Evolutionary conservation across 2,888 invertebrate species (phyloP).

Genomic region (Habroteleia sp.): DNA sequence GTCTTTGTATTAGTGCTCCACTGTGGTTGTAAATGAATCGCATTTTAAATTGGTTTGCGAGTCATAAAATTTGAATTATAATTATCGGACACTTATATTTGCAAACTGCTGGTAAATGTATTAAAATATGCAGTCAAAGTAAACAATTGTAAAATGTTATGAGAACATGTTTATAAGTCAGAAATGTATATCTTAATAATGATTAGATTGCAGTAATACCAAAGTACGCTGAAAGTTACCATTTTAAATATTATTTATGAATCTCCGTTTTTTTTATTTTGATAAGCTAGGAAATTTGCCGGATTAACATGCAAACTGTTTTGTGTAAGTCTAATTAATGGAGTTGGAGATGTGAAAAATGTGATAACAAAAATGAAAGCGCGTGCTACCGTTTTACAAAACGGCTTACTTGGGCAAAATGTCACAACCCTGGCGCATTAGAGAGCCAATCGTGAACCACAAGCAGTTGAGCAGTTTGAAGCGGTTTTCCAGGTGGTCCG

Average conservation of each 20-base stretch:
- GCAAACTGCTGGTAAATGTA: too few species aligned
- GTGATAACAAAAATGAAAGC: conserved; percentile 35
- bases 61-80: too few species aligned
- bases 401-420: conserved; percentile 92
- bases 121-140: too few species aligned
- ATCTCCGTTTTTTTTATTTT: neutral
- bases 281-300: conserved; percentile 14
- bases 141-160: too few species aligned
- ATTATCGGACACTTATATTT: too few species aligned
- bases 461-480: conserved; percentile 95
- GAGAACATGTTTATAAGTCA: too few species aligned
- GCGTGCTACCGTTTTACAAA: conserved; percentile 58
- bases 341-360: conserved; percentile 7
- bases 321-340: conserved; percentile 35
- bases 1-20: too few species aligned
- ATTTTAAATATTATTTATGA: neutral
- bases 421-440: conserved; percentile 96
- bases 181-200: too few species aligned
- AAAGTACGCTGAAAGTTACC: conserved; percentile 21
- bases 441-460: conserved; percentile 96
- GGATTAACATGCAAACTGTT: conserved; percentile 32
- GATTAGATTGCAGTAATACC: too few species aligned
- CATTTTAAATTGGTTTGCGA: too few species aligned
- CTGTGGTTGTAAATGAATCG: too few species aligned
- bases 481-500: conserved; percentile 92